Base-by-base conservation (phyloP, 2,113 vertebrate genomes). In the Semnopithecus entellus region DNA sequence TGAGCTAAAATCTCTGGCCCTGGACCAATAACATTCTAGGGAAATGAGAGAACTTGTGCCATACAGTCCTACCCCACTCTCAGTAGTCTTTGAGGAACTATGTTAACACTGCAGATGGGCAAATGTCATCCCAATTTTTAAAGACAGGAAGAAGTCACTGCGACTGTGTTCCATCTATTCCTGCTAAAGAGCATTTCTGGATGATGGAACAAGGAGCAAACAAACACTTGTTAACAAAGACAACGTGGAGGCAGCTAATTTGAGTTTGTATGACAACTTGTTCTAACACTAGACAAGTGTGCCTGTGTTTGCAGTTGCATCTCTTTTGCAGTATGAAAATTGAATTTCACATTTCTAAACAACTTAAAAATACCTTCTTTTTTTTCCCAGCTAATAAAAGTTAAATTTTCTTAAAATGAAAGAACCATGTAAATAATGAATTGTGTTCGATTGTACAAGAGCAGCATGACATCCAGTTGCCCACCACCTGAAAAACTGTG, bases 61-160 rank as follows among this genome's bases (percentile, higher is more conserved):
- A 45, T 30, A 35, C 0, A 0, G 40, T 73, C 32, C 55, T 78
- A 92, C 30, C 11, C 55, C 75, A 52, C 32, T 91, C 66, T 70
- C 79, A 89, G 27, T 70, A 66, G 86, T 88, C 86, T 89, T 93
- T 73, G 86, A 84, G 30, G 79, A 95, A 96, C 22, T 64, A 66
- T 64, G 35, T 82, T 94, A 82, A 91, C 48, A 48, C 12, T 82
- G 50, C 50, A 79, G 78, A 85, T 76, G 27, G 73, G 30, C 66
- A 96, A 86, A 97, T 86, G 40, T 66, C 76, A 95, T 79, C 30
- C 61, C 59, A 88, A 66, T 95, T 96, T 89, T 87, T 59, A 83
- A 83, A 94, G 90, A 45, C 48, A 88, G 40, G 50, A 61, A 94
- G 35, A 96, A 87, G 35, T 88, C 50, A 89, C 25, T 45, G n/a